Conservation (phyloP, 1,140 invertebrate species). For the Drosophila bocki region DNA sequence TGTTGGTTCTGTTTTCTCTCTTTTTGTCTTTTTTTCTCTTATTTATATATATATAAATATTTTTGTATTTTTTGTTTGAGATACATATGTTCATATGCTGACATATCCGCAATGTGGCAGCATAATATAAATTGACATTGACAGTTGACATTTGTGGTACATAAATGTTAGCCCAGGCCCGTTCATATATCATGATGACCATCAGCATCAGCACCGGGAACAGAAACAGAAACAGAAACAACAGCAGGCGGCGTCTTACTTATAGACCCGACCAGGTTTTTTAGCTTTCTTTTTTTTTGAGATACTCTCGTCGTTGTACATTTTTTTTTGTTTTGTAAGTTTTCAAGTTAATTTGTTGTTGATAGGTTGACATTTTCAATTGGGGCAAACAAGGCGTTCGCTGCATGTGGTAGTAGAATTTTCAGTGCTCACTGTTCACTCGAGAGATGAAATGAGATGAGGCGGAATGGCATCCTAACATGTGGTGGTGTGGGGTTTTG, state of each 20-base stretch:
- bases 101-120: conserved; percentile 82
- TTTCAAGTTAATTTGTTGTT: conserved; percentile 79
- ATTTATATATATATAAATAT: conserved; percentile 5
- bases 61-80: conserved; percentile 55
- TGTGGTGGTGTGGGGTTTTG: not conserved
- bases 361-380: conserved; percentile 81
- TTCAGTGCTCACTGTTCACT: conserved; percentile 15
- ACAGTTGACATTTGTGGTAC: conserved; percentile 82
- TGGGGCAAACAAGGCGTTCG: conserved; percentile 68
- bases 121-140: conserved; percentile 82
- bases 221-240: conserved; percentile 44
- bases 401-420: conserved; percentile 64
- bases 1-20: conserved; percentile 36
- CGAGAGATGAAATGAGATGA: conserved; percentile 52
- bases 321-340: conserved; percentile 60
- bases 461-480: conserved; percentile 16
- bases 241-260: conserved; percentile 78
- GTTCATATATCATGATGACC: conserved; percentile 75
- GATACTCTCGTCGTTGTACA: conserved; percentile 20
- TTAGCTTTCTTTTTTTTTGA: conserved; percentile 64
- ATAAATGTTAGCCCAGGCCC: conserved; percentile 79
- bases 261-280: conserved; percentile 68
- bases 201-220: conserved; percentile 35
- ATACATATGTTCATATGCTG: conserved; percentile 79
- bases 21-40: conserved; percentile 29